Percentiles rank a stretch among this genome's conserved stretches.
These are phyloP conservation scores for Drosophila prostipennis DNA, from an alignment of 2,888 invertebrate species.

Conservation along the genomic window DNA sequence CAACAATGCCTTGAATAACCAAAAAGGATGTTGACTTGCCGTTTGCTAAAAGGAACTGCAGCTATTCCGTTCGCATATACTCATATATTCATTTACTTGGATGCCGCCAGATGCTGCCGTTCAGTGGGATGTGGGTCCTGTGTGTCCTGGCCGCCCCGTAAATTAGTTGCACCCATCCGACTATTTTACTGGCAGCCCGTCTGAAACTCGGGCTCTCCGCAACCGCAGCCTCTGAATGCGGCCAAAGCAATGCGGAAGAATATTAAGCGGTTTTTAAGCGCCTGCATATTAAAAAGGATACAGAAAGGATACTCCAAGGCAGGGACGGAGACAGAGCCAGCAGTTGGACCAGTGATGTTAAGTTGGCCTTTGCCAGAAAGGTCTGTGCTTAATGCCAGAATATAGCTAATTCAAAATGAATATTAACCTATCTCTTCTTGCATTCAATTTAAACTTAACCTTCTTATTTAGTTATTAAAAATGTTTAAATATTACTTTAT, in stretches of 20 bases:
- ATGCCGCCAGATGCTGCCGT: slow-evolving; percentile 54
- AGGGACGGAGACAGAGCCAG: slow-evolving; percentile 8
- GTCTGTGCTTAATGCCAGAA: slow-evolving; percentile 2
- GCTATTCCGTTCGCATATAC: slow-evolving; percentile 71
- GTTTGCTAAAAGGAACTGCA: slow-evolving; percentile 73
- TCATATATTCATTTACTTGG: slow-evolving; percentile 76
- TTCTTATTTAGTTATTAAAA: too few relatives aligned
- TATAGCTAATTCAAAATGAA: neutral
- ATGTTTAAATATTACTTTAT: too few relatives aligned
- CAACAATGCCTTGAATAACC: slow-evolving; percentile 65
- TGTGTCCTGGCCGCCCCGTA: slow-evolving; percentile 42
- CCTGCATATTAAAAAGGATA: slow-evolving; percentile 58
- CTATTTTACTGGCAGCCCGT: slow-evolving; percentile 30
- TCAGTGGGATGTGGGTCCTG: slow-evolving; percentile 45
- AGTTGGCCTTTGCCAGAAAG: slow-evolving; percentile 1
- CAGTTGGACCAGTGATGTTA: slow-evolving; percentile 10
- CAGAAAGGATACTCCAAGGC: slow-evolving; percentile 26
- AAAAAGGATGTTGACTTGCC: slow-evolving; percentile 79
- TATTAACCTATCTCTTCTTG: too few relatives aligned
- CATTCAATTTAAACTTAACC: neutral
- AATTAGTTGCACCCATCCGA: slow-evolving; percentile 65
- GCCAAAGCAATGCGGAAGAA: slow-evolving; percentile 78
- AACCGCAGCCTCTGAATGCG: slow-evolving; percentile 67
- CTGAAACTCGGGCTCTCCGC: slow-evolving; percentile 35
- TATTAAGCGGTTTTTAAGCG: slow-evolving; percentile 77